A percentile compares a stretch with the other conserved stretches of the same genome.
Conservation (phyloP, 2,113 vertebrate species). For the Lycaon pictus region DNA sequence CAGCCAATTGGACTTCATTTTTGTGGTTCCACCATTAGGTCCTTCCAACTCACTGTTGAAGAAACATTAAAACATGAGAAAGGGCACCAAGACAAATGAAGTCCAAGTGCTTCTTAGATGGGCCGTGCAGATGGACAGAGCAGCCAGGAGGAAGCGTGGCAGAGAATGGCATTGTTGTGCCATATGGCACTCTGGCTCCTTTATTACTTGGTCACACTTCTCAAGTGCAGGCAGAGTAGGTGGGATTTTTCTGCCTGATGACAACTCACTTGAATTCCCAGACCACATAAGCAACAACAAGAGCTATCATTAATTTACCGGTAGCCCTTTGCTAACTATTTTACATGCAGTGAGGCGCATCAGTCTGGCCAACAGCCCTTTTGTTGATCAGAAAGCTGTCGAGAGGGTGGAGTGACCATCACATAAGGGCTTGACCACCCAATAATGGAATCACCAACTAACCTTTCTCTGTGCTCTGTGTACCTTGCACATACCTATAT, state of each 20-base stretch:
- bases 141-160: neutral
- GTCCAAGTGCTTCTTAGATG: neutral
- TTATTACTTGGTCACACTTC: constrained; percentile 45
- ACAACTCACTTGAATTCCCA: neutral
- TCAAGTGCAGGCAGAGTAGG: neutral
- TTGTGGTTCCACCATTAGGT: neutral
- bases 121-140: neutral
- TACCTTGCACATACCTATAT: neutral
- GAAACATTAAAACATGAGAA: neutral
- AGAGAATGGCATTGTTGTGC: neutral
- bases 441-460: neutral
- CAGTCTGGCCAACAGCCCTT: neutral
- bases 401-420: neutral
- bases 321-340: neutral
- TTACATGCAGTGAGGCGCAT: neutral
- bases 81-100: neutral
- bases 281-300: neutral
- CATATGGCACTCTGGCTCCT: neutral
- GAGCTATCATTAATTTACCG: neutral
- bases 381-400: neutral
- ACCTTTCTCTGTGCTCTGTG: neutral
- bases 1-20: neutral
- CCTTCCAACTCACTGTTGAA: neutral
- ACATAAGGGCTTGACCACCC: neutral
- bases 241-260: neutral